Base-by-base conservation (phyloP, 2,113 vertebrate genomes). In the Myocastor coypus region DNA sequence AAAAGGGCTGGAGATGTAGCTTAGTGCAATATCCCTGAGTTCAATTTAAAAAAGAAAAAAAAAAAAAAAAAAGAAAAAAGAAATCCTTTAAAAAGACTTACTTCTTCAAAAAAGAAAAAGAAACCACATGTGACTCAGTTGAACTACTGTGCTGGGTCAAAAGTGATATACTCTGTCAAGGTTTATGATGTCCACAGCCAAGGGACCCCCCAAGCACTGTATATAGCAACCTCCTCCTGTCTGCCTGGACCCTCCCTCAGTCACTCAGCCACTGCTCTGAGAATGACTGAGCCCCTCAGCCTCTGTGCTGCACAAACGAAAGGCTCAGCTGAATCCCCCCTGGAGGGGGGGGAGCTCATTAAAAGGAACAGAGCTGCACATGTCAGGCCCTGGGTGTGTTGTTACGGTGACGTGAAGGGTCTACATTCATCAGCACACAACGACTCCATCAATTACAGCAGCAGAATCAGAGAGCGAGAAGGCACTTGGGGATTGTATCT, bases 361-460 rank as follows among this genome's bases (percentile, higher is more conserved):
- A 96, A 52, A 64, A 52, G 42, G 87, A 80, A 57, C 13, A 55
- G 32, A 96, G 82, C 69, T 0, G 0, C 52, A 19, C 5, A 0
- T 69, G 89, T 42, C 1, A 3, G 75, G 90, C 83, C 80, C 88
- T 57, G 80, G 57, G 83, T 63, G 89, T 91, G 85, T 34, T 94
- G 94, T 91, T 73, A 37, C 6, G 0, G 37, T 37, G 68, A 80
- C 8, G 0, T 1, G 92, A 89, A 92, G 87, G 87, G 77, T 83
- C 93, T 69, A 57, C 95, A 82, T 95, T 95, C 88, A 87, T 83
- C 80, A 77, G 91, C 88, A 46, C 42, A 50, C 82, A 91, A 92
- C 26, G 26, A 86, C 17, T 64, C 94, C 0, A 52, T 96, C 97
- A 83, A 81, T 92, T 91, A 94, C 30, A 0, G 97, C 66, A 14